Conservation (phyloP, 2,888 invertebrate genomes). For the Acheta domesticus region DNA sequence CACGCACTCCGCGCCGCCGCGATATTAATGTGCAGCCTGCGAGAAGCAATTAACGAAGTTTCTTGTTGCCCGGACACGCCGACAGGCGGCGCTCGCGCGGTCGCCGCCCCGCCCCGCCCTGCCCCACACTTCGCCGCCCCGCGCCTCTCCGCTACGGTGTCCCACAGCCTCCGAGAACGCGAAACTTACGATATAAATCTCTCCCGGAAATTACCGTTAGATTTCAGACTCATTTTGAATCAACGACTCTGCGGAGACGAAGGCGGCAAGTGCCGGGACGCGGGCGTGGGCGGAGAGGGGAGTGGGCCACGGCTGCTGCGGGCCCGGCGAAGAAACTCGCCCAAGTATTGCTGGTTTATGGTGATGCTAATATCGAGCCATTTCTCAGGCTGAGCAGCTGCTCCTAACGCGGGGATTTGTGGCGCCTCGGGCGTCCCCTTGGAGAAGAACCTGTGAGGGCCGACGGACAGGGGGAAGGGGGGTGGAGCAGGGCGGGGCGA, state of each 20-base stretch:
- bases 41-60: conserved; percentile 36
- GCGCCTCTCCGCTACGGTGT: background rate
- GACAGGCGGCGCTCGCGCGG: background rate
- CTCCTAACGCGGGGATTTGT: background rate
- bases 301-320: background rate
- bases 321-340: background rate
- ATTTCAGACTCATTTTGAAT: background rate
- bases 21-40: conserved; percentile 29
- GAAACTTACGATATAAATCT: conserved; percentile 3
- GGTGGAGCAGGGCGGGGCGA: too few relatives aligned
- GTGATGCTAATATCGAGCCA: background rate
- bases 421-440: background rate
- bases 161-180: background rate
- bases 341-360: background rate
- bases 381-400: background rate
- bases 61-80: conserved; percentile 27
- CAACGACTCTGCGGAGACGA: background rate
- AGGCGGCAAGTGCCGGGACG: background rate
- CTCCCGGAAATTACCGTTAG: background rate
- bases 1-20: background rate
- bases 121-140: background rate
- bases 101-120: background rate
- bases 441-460: too few relatives aligned
- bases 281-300: background rate
- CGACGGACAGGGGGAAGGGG: too few relatives aligned